phyloP scores from a whole-genome alignment of 2,888 invertebrate genomes.

The Coremacera marginata region DNA sequence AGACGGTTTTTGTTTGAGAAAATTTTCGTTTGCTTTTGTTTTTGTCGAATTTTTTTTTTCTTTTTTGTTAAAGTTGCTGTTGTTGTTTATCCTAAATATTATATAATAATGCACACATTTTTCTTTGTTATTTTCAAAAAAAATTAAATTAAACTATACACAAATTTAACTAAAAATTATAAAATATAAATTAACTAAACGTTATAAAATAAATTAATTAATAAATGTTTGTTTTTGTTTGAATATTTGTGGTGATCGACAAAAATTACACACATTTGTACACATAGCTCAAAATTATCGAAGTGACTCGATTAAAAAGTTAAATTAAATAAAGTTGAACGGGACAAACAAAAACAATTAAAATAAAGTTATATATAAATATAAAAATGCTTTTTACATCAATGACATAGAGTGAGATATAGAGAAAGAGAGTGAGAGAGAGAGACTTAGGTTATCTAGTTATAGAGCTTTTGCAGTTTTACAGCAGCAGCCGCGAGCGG shows the following conservation, averaged over 20 bases:
- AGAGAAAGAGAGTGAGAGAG: slow-evolving; percentile 5
- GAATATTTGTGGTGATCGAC: neutral
- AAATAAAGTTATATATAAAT: slow-evolving; percentile 2
- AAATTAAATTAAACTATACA: slow-evolving; percentile 46
- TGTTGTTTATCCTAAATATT: slow-evolving; percentile 39
- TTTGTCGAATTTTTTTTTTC: slow-evolving; percentile 1
- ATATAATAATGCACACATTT: slow-evolving; percentile 52
- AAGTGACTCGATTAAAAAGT: neutral
- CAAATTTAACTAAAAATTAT: slow-evolving; percentile 50
- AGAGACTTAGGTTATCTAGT: slow-evolving; percentile 35
- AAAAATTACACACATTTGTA: slow-evolving; percentile 4
- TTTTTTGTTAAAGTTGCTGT: slow-evolving; percentile 35
- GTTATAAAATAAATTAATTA: slow-evolving; percentile 41
- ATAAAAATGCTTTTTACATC: slow-evolving; percentile 17
- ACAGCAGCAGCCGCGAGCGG: slow-evolving; percentile 67
- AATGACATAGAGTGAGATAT: neutral
- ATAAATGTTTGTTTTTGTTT: neutral
- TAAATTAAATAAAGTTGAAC: slow-evolving; percentile 29
- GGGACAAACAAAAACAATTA: slow-evolving; percentile 7
- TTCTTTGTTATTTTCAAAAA: slow-evolving; percentile 46
- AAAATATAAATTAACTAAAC: slow-evolving; percentile 41
- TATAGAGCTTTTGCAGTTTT: slow-evolving; percentile 41
- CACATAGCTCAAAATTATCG: slow-evolving; percentile 7
- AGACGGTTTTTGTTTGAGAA: neutral
- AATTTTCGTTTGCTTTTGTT: neutral